Percentiles rank a stretch among this genome's conserved stretches.
Evolutionary conservation across 1,140 invertebrate species (phyloP).

Genomic region (Triops cancriformis): DNA sequence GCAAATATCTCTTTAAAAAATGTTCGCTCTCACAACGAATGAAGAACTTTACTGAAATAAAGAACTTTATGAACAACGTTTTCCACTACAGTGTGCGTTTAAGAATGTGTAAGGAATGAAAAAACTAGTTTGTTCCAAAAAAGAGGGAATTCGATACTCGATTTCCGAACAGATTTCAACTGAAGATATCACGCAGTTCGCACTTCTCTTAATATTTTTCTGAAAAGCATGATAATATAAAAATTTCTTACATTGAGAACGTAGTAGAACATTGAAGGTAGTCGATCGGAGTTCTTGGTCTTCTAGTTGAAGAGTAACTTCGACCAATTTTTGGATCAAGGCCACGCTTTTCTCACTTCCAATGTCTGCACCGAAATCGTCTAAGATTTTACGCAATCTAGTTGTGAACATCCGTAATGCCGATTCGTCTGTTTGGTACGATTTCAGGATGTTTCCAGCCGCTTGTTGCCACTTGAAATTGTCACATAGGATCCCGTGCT

Average conservation of each 20-base stretch:
- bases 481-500: not conserved
- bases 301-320: not conserved
- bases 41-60: no score
- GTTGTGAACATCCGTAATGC: not conserved
- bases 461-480: not conserved
- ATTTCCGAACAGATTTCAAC: no score
- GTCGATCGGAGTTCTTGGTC: not conserved
- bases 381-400: not conserved
- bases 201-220: no score
- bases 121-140: no score
- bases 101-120: no score
- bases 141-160: no score
- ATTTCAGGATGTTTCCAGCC: not conserved
- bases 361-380: not conserved
- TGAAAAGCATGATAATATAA: no score
- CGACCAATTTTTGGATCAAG: not conserved
- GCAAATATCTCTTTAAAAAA: no score
- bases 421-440: not conserved
- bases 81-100: no score
- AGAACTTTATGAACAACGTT: no score
- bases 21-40: no score
- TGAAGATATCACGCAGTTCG: no score
- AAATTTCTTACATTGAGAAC: not conserved
- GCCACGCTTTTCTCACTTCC: not conserved
- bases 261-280: not conserved